Percentiles rank a stretch among this genome's conserved stretches.
Conservation (phyloP, 2,113 vertebrate species). For the Balaenoptera acutorostrata region DNA sequence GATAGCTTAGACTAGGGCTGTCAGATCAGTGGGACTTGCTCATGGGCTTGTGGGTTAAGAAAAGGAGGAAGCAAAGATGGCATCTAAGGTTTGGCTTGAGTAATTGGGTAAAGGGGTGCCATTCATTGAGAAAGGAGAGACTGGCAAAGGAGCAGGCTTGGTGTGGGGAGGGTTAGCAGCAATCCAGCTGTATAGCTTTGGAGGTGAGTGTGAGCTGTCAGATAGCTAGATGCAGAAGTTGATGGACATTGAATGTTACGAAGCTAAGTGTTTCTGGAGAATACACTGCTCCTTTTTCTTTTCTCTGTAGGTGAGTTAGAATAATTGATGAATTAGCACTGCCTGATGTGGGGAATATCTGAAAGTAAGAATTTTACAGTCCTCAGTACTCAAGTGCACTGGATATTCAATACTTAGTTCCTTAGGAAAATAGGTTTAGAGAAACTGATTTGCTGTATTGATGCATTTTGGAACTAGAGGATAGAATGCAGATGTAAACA, state of each 20-base stretch:
- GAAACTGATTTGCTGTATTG: not conserved
- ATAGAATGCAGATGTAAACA: not conserved
- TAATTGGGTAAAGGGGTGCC: not conserved
- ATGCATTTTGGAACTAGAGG: not conserved
- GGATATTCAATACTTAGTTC: not conserved
- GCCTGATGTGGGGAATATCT: not conserved
- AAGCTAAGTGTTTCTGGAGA: not conserved
- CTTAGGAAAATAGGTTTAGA: not conserved
- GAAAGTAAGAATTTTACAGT: not conserved
- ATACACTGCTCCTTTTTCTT: not conserved
- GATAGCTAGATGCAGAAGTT: not conserved
- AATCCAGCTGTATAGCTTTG: not conserved
- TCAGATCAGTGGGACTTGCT: not conserved
- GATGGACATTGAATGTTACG: not conserved
- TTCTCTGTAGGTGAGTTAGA: not conserved
- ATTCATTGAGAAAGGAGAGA: not conserved
- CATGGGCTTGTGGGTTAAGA: not conserved
- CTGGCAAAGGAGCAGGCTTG: not conserved
- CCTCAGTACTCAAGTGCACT: not conserved
- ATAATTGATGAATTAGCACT: not conserved
- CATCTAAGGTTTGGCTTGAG: not conserved
- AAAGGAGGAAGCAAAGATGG: not conserved
- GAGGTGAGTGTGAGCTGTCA: not conserved
- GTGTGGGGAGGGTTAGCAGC: not conserved
- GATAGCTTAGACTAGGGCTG: not conserved